phyloP scores from a whole-genome alignment of 1,140 invertebrate species.

The Bursaphelenchus mucronatus region DNA sequence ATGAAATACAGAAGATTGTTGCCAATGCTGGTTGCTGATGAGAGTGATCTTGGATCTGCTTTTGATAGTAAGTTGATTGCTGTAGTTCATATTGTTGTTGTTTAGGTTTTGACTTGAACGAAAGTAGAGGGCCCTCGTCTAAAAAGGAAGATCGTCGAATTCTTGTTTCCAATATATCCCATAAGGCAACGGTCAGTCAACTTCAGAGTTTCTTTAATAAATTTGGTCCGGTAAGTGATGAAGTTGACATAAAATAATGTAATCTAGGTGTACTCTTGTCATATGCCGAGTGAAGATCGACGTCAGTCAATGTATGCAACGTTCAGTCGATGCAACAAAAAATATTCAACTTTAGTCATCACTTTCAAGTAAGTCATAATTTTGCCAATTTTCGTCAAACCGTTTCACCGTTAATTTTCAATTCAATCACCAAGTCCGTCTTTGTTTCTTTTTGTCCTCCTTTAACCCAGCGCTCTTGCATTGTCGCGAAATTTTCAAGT shows the following conservation, averaged over 20 bases:
- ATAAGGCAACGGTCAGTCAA: conserved; percentile 49
- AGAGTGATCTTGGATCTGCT: conserved; percentile 47
- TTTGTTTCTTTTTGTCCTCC: no score
- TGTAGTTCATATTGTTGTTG: conserved; percentile 9
- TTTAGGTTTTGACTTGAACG: conserved; percentile 50
- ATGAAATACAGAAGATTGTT: conserved; percentile 59
- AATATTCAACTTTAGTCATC: conserved; percentile 42
- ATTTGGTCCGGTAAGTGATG: conserved; percentile 53
- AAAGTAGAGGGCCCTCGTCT: conserved; percentile 21
- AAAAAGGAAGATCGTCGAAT: conserved; percentile 52
- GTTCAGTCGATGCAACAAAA: conserved; percentile 46
- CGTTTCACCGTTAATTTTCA: no score
- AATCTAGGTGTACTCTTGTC: conserved; percentile 45
- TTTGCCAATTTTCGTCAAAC: not conserved
- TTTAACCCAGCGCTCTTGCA: no score
- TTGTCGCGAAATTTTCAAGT: no score
- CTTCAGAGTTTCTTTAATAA: conserved; percentile 59
- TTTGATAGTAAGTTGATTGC: conserved; percentile 49
- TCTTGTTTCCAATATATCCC: conserved; percentile 52
- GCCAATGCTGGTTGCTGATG: conserved; percentile 58
- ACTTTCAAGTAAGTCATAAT: conserved; percentile 52
- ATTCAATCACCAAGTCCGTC: no score
- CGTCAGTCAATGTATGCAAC: conserved; percentile 54
- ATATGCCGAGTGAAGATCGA: conserved; percentile 50
- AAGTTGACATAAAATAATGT: conserved; percentile 4